A percentile compares a stretch with the other conserved stretches of the same genome.
Conservation (phyloP, 2,888 invertebrate species). For the Heliconius ismenius region DNA sequence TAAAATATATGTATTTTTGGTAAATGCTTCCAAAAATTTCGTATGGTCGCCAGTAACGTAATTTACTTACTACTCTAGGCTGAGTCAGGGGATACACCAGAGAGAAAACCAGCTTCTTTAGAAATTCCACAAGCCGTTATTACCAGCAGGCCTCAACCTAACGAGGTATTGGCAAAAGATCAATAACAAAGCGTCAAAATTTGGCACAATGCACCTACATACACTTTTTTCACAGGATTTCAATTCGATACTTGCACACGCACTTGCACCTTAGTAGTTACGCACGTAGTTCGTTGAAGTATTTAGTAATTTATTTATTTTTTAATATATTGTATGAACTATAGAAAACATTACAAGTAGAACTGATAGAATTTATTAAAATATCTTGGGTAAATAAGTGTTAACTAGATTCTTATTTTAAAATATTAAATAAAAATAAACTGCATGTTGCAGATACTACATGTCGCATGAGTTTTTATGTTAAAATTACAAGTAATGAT, state of each 20-base stretch:
- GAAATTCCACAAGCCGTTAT: constrained; percentile 69
- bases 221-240: constrained; percentile 46
- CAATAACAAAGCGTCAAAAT: constrained; percentile 44
- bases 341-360: background rate
- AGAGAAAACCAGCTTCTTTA: constrained; percentile 65
- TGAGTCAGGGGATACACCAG: constrained; percentile 66
- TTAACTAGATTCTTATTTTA: background rate
- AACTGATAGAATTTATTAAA: background rate
- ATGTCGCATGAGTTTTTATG: constrained; percentile 33
- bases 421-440: background rate
- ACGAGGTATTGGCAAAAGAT: constrained; percentile 69
- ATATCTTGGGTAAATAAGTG: background rate
- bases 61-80: constrained; percentile 69
- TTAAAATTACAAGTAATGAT: constrained; percentile 36
- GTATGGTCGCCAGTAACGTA: constrained; percentile 71
- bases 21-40: constrained; percentile 46
- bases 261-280: constrained; percentile 51
- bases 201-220: constrained; percentile 54
- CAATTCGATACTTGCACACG: constrained; percentile 43
- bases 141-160: constrained; percentile 65
- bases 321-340: background rate
- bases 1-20: constrained; percentile 21
- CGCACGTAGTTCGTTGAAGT: constrained; percentile 33
- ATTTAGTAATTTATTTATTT: constrained; percentile 10
- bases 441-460: constrained; percentile 32